Evolutionary conservation across 1,140 invertebrate genomes (phyloP).

Genomic region (Oncopeltus fasciatus): DNA sequence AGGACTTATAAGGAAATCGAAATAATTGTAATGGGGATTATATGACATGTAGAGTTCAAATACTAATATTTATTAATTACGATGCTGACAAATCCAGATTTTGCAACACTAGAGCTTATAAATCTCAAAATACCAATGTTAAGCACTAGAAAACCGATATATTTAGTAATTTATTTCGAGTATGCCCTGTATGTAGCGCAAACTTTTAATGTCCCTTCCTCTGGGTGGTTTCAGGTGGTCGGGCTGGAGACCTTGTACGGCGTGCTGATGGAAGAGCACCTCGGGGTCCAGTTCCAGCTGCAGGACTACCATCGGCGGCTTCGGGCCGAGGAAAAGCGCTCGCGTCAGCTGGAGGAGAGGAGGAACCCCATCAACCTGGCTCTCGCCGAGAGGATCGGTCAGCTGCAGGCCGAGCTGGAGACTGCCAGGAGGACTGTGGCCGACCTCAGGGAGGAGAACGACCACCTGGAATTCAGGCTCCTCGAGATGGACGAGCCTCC

Average conservation of each 20-base stretch:
- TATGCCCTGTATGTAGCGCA: too few relatives aligned
- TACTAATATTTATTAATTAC: too few relatives aligned
- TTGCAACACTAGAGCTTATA: too few relatives aligned
- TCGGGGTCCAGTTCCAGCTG: conserved; percentile 21
- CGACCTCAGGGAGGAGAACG: conserved; percentile 32
- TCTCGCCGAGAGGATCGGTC: conserved; percentile 19
- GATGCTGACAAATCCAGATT: too few relatives aligned
- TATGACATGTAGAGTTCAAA: too few relatives aligned
- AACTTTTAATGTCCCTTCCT: too few relatives aligned
- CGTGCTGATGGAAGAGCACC: conserved; percentile 23
- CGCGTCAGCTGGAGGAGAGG: conserved; percentile 3
- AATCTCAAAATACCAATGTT: too few relatives aligned
- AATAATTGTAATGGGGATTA: too few relatives aligned
- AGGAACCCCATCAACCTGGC: conserved; percentile 22
- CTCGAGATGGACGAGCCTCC: conserved; percentile 29
- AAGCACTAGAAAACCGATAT: too few relatives aligned
- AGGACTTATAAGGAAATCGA: too few relatives aligned
- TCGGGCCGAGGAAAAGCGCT: conserved; percentile 17
- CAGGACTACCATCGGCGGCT: conserved; percentile 17
- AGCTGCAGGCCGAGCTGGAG: conserved; percentile 26
- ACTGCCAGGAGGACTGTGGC: conserved; percentile 28
- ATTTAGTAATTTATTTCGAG: too few relatives aligned
- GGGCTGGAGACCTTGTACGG: conserved; percentile 24
- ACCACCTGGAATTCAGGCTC: conserved; percentile 33
- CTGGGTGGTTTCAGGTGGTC: too few relatives aligned